These are phyloP conservation scores for Tetrao urogallus DNA, from an alignment of 2,113 vertebrate species.

Conservation along the genomic window DNA sequence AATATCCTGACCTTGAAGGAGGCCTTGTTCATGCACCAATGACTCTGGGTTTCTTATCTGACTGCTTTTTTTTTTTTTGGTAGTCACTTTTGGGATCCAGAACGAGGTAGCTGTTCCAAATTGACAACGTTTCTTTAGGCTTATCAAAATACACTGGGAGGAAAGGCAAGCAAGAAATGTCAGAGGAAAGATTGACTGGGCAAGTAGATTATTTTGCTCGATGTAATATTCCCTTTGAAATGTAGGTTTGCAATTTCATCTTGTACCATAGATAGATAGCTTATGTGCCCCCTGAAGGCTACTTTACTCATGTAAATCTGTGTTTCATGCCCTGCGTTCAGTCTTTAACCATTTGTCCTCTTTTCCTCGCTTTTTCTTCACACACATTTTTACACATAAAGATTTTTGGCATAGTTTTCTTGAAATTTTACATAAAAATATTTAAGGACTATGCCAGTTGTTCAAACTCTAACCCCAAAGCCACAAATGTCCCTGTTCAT, in stretches of 20 bases:
- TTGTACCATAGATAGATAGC: neutral
- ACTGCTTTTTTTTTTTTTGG: neutral
- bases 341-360: neutral
- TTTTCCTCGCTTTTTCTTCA: slow-evolving; percentile 17
- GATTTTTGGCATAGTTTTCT: neutral
- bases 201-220: neutral
- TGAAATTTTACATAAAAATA: neutral
- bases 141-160: neutral
- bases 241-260: neutral
- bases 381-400: neutral
- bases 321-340: neutral
- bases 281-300: neutral
- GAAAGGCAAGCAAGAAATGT: neutral
- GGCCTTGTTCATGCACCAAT: neutral
- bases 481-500: neutral
- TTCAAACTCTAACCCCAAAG: neutral
- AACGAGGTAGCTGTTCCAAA: neutral
- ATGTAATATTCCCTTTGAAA: neutral
- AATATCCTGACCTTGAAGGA: neutral
- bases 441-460: neutral
- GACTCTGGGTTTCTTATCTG: neutral
- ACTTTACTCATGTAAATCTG: neutral
- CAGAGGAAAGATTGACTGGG: neutral
- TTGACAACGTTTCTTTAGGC: neutral
- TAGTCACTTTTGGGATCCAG: neutral